A percentile compares a stretch with the other conserved stretches of the same genome.
Evolutionary conservation across 2,113 vertebrate species (phyloP).

Genomic region (Macaca fascicularis): T2T-MFA8v1.1 NC_088381.1:29017001-29017500

Average conservation of each 20-base stretch:
- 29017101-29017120: not conserved
- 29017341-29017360: constrained; percentile 10
- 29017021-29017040: not conserved
- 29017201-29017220: not conserved
- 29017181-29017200: not conserved
- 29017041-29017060: not conserved
- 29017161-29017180: not conserved
- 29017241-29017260: not conserved
- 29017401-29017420: not conserved
- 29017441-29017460: constrained; percentile 7
- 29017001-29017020: not conserved
- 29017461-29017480: constrained; percentile 26
- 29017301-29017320: not conserved
- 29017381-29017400: not conserved
- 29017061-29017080: not conserved
- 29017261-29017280: not conserved
- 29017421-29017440: not conserved
- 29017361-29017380: not conserved
- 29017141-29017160: not conserved
- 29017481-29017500: constrained; percentile 4
- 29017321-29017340: not conserved
- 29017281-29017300: not conserved
- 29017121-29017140: not conserved
- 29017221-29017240: not conserved
- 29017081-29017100: not conserved